phyloP scores from a whole-genome alignment of 2,113 vertebrate genomes.

The Passer montanus region DNA sequence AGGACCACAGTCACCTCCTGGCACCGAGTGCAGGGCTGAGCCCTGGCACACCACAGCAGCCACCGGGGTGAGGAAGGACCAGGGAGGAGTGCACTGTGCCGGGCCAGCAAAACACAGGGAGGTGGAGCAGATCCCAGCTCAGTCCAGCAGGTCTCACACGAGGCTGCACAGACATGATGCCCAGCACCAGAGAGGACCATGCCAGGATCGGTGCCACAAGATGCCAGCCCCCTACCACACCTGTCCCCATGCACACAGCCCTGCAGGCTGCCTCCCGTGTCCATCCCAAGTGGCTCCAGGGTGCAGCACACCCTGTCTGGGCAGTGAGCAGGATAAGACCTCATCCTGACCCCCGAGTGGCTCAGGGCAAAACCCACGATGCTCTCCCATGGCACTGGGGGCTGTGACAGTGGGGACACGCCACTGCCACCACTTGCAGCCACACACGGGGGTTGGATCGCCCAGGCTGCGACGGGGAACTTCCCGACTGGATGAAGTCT shows the following conservation, averaged over 20 bases:
- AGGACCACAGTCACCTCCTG: not conserved
- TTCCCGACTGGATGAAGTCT: not conserved
- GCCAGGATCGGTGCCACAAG: not conserved
- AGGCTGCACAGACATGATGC: not conserved
- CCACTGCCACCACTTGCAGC: not conserved
- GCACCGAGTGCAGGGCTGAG: not conserved
- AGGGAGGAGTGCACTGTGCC: fast-evolving
- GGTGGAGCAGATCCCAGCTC: not conserved
- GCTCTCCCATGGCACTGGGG: not conserved
- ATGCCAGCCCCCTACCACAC: not conserved
- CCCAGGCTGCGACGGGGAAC: not conserved
- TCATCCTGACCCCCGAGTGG: not conserved
- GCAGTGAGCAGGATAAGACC: not conserved
- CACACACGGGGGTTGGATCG: fast-evolving
- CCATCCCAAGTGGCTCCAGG: not conserved
- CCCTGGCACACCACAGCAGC: not conserved
- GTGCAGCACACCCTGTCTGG: not conserved
- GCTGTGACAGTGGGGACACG: not conserved
- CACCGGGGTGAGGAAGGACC: fast-evolving
- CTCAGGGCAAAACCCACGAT: not conserved
- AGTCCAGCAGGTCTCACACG: not conserved
- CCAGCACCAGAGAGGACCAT: fast-evolving
- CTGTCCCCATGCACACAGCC: not conserved
- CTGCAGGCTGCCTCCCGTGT: not conserved
- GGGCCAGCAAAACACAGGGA: not conserved